Base-by-base conservation (phyloP, 2,888 invertebrate species). In the Caprella mutica region DNA sequence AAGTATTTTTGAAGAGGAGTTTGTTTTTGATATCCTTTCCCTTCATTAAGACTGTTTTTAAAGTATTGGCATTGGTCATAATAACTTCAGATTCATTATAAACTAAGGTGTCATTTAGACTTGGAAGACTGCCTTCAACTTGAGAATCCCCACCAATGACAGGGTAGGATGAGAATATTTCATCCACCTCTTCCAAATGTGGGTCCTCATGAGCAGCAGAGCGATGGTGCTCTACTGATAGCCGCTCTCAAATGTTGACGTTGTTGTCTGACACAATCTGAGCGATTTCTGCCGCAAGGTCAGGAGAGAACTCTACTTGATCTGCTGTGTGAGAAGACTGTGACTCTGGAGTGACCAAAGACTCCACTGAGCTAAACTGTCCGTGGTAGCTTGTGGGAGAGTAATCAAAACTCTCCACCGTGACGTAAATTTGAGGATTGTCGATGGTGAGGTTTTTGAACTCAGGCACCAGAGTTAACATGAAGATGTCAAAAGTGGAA, bases 401-500 rank as follows among this genome's bases (percentile, higher is more conserved):
- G 8, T 27, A 21, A 17, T 38, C 19, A 4, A 2, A n/a, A 3
- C 27, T 38, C 26, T 52, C 52, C 12, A 35, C 19, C 8, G 19
- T 23, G 9, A 38, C 27, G 24, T 23, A 40, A 8, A 77, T 73
- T 71, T 72, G 72, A 12, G 80, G 80, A 69, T 77, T 76, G 44
- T 75, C 73, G 52, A 81, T 70, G 43, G 75, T 72, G 6, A 83
- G 73, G 65, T 78, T 76, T 44, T 77, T 76, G 67, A 84, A 83
- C 67, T 84, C 84, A 8, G 77, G 75, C 5, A 79, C 77, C 68
- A 80, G 83, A 9, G 81, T 78, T 1, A 82, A 69, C 65, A 84
- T 78, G 69, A 78, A 82, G 58, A 78, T 70, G 66, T 79, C 78
- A 67, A 82, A 79, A 8, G 78, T 70, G 5, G 78, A 74, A 1